Conservation (phyloP, 2,113 vertebrate genomes). For the Cervus canadensis region DNA sequence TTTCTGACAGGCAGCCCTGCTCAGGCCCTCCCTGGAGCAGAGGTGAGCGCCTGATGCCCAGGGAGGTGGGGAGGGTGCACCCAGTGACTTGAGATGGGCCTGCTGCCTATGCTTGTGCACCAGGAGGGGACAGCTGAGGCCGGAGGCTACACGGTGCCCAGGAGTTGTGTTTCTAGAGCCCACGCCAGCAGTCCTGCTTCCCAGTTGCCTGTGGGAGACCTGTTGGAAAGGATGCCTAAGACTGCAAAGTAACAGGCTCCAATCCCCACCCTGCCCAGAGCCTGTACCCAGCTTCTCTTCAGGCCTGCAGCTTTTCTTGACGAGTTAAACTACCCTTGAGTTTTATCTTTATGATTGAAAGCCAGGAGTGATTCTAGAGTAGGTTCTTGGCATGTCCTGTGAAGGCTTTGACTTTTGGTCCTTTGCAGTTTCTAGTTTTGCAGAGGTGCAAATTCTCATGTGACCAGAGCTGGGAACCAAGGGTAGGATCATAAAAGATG, state of each 20-base stretch:
- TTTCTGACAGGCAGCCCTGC: neutral
- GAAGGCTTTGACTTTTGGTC: neutral
- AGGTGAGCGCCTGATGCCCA: neutral
- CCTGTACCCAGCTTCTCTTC: neutral
- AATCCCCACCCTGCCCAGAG: neutral
- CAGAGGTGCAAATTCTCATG: neutral
- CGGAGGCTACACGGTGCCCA: rapidly evolving
- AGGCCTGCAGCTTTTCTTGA: neutral
- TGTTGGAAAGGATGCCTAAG: neutral
- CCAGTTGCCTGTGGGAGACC: neutral
- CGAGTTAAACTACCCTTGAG: neutral
- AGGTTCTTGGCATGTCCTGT: neutral
- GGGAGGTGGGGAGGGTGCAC: neutral
- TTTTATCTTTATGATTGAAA: neutral
- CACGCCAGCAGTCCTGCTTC: neutral
- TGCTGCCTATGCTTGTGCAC: rapidly evolving
- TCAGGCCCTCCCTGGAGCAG: neutral
- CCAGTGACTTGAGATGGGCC: neutral
- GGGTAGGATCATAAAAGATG: neutral
- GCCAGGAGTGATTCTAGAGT: neutral
- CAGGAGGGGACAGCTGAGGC: neutral
- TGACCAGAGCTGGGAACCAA: neutral
- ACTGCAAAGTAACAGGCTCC: rapidly evolving
- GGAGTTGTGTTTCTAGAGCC: neutral
- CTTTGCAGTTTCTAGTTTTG: neutral